Percentiles rank a stretch among this genome's conserved stretches.
Evolutionary conservation across 1,140 invertebrate genomes (phyloP).

Genomic region (Agraylea sexmaculata): DNA sequence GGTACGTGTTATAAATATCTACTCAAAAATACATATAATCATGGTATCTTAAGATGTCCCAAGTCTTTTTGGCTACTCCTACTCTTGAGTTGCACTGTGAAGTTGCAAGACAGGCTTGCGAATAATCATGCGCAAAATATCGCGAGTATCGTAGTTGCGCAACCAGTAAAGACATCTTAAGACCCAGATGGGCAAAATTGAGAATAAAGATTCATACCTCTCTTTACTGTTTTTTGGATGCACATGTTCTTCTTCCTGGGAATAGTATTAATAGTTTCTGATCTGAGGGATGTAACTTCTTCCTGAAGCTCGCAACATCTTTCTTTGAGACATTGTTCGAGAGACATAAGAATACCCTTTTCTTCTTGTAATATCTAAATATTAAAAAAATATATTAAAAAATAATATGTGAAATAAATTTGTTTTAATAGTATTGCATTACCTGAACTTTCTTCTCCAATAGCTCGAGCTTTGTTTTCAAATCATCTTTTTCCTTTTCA

Average conservation of each 20-base stretch:
- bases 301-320: slow-evolving; percentile 56
- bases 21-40: not conserved
- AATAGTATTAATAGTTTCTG: slow-evolving; percentile 35
- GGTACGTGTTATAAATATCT: not conserved
- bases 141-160: no score
- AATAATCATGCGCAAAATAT: no score
- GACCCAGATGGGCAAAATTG: not conserved
- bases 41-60: no score
- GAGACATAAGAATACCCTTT: slow-evolving; percentile 57
- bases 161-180: not conserved
- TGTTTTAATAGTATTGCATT: slow-evolving; percentile 15
- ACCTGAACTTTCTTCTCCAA: slow-evolving; percentile 60
- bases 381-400: slow-evolving; percentile 4
- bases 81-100: no score
- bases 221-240: slow-evolving; percentile 36
- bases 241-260: slow-evolving; percentile 33
- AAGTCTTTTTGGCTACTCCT: not conserved
- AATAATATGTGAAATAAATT: not conserved
- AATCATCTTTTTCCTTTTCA: slow-evolving; percentile 44
- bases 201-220: slow-evolving; percentile 25
- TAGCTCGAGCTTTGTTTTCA: slow-evolving; percentile 50
- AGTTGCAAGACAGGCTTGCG: not conserved
- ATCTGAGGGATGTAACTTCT: slow-evolving; percentile 36
- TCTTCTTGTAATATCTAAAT: slow-evolving; percentile 63
- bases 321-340: slow-evolving; percentile 67